Evolutionary conservation across 2,888 invertebrate genomes (phyloP).

Genomic region (Emmelina monodactyla): DNA sequence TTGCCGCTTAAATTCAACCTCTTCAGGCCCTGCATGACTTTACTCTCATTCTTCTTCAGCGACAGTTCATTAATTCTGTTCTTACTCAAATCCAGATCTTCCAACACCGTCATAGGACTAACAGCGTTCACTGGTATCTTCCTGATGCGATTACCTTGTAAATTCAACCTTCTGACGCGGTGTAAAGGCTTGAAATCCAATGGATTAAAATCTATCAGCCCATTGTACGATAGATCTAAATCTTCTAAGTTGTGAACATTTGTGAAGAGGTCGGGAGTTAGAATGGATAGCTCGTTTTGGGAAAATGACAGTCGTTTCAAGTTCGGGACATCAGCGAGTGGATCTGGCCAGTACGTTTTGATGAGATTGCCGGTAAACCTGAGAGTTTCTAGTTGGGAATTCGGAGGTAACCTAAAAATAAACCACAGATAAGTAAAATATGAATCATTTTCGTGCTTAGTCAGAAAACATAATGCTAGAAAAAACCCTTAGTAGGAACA

Average conservation of each 20-base stretch:
- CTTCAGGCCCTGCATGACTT: constrained; percentile 32
- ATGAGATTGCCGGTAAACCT: constrained; percentile 49
- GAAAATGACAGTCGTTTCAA: constrained; percentile 52
- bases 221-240: constrained; percentile 63
- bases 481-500: too few species aligned
- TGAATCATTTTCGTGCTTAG: too few species aligned
- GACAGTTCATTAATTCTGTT: constrained; percentile 46
- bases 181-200: constrained; percentile 41
- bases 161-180: constrained; percentile 41
- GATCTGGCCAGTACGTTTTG: constrained; percentile 52
- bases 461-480: too few species aligned
- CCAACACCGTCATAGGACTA: constrained; percentile 36
- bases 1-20: constrained; percentile 60
- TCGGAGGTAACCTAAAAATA: constrained; percentile 47
- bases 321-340: constrained; percentile 41
- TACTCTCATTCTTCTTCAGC: constrained; percentile 32
- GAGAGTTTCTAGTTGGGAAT: constrained; percentile 42
- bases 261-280: constrained; percentile 54
- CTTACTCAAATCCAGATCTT: constrained; percentile 55
- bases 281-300: constrained; percentile 47
- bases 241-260: constrained; percentile 44
- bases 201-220: constrained; percentile 39
- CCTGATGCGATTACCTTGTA: constrained; percentile 51
- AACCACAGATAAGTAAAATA: constrained; percentile 1
- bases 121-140: constrained; percentile 44